These are phyloP conservation scores for Calyptomena viridis DNA, from an alignment of 2,113 vertebrate genomes.

Conservation along the genomic window DNA sequence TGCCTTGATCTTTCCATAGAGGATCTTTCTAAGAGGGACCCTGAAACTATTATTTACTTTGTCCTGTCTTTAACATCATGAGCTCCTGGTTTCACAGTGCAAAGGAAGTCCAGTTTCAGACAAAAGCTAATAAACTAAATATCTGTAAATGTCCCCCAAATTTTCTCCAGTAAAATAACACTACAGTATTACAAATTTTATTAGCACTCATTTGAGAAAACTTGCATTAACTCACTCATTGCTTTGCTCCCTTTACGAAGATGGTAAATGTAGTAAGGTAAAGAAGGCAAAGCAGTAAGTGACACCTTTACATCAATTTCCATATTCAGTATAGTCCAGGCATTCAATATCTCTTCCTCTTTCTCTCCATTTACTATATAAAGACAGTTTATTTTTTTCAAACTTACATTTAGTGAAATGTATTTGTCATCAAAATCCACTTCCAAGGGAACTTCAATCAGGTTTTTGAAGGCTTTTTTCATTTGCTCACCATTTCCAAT, in stretches of 20 bases:
- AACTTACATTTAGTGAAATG: conserved; percentile 84
- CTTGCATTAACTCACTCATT: not conserved
- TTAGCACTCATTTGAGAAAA: not conserved
- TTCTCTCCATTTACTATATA: not conserved
- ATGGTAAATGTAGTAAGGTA: too few relatives aligned
- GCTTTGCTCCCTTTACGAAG: not conserved
- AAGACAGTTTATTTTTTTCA: not conserved
- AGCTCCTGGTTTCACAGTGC: not conserved
- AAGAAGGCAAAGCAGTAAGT: not conserved
- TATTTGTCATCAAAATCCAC: conserved; percentile 94
- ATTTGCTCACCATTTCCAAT: conserved; percentile 89
- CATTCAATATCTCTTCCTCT: not conserved
- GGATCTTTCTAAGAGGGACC: not conserved
- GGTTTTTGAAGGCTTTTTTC: conserved; percentile 95
- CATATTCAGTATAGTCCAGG: not conserved
- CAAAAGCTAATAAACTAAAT: not conserved
- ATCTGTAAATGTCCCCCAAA: not conserved
- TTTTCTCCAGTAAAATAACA: not conserved
- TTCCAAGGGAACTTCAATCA: conserved; percentile 88
- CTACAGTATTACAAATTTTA: not conserved
- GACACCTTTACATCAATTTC: not conserved
- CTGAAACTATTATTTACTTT: not conserved
- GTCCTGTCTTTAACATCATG: not conserved
- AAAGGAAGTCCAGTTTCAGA: not conserved
- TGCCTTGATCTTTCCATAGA: not conserved